phyloP scores from a whole-genome alignment of 2,797 vertebrate genomes.

The Petrocephalus schoutedeni region DNA sequence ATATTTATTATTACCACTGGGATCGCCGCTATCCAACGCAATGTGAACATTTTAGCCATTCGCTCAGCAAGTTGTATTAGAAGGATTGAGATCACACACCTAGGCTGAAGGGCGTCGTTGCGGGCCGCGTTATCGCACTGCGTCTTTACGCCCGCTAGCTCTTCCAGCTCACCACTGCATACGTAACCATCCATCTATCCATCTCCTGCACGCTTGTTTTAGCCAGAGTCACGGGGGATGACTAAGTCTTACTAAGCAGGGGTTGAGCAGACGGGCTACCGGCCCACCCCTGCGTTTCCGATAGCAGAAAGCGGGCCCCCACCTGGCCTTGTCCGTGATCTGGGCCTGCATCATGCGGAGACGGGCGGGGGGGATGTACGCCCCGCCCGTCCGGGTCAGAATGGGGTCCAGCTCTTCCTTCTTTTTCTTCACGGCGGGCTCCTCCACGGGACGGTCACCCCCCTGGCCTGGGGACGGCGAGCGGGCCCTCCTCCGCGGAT shows the following conservation, averaged over 20 bases:
- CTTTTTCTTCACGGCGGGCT: slow-evolving; percentile 80
- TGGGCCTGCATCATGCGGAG: slow-evolving; percentile 87
- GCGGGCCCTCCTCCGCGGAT: slow-evolving; percentile 56
- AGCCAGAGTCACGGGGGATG: neutral
- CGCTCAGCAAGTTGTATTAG: neutral
- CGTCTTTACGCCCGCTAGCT: neutral
- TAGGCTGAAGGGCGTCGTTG: neutral
- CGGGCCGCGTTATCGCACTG: neutral
- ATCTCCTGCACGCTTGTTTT: neutral
- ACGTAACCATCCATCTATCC: neutral
- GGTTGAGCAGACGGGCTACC: neutral
- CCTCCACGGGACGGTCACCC: slow-evolving; percentile 52
- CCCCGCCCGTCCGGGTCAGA: slow-evolving; percentile 88
- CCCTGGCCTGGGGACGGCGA: slow-evolving; percentile 62
- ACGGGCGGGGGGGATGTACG: slow-evolving; percentile 93
- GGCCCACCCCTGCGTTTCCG: neutral
- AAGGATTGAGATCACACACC: neutral
- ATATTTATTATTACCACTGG: neutral
- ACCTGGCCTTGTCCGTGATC: too few species aligned
- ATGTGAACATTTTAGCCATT: neutral
- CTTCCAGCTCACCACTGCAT: neutral
- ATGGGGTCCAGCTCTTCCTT: slow-evolving; percentile 91
- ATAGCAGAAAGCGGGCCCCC: neutral
- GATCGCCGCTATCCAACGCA: neutral
- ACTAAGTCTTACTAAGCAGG: neutral